Percentiles rank a stretch among this genome's conserved stretches.
phyloP scores from a whole-genome alignment of 2,888 invertebrate genomes.

The Orthonevra nobilis region DNA sequence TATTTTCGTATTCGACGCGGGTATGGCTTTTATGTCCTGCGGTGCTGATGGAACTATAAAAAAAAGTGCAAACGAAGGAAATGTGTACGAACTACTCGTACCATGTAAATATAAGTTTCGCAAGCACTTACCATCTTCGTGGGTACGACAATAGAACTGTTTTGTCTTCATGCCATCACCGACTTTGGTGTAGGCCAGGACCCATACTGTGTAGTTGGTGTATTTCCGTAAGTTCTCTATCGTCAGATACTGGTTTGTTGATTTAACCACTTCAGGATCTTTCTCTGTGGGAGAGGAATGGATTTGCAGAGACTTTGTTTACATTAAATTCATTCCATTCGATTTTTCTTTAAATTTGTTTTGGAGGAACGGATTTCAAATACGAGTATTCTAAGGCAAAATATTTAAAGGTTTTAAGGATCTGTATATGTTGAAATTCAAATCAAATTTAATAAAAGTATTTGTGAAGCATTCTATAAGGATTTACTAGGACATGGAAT shows the following conservation, averaged over 20 bases:
- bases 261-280: constrained; percentile 88
- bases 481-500: no score
- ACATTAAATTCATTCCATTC: constrained; percentile 7
- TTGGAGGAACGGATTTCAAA: no score
- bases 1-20: constrained; percentile 91
- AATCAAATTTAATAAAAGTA: no score
- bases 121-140: constrained; percentile 89
- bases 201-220: constrained; percentile 95
- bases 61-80: constrained; percentile 21
- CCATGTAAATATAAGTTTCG: not conserved
- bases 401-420: no score
- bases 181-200: constrained; percentile 92
- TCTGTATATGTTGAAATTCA: no score
- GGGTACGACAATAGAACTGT: constrained; percentile 92
- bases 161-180: constrained; percentile 94
- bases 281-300: constrained; percentile 82
- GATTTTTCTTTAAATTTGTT: no score
- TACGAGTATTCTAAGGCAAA: no score
- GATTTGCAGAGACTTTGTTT: no score
- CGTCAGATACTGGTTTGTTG: constrained; percentile 80
- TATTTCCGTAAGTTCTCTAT: constrained; percentile 89
- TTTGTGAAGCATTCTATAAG: no score
- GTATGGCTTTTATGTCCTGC: constrained; percentile 93
- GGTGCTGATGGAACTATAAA: constrained; percentile 91
- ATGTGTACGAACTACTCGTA: constrained; percentile 1